Base-by-base conservation (phyloP, 2,113 vertebrate genomes). In the Dipodomys spectabilis region DNA sequence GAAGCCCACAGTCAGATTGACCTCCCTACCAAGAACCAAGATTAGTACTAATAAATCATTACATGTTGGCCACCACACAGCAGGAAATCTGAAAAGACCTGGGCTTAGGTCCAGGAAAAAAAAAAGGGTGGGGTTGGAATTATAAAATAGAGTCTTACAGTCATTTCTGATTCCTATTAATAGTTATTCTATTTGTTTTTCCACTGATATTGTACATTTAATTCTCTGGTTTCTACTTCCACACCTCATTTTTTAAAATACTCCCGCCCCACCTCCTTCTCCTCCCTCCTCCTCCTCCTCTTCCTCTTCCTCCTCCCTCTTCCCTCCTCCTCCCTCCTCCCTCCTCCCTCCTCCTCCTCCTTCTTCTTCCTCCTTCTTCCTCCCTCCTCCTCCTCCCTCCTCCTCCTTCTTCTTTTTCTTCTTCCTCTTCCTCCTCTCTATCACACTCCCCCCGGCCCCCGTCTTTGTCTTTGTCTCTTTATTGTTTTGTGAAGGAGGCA, bases 401-500 rank as follows among this genome's bases (percentile, higher is more conserved):
- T 35, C 35, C 35, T 35, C 35, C 35, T 3, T 35, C 35, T 3
- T 35, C 35, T 3, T n/a, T 6, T 4, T 12, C 23, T 8, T 3
- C 5, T 22, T 3, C 11, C 1, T 3, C 12, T 7, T 25, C 0
- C 30, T 0, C 1, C 20, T 22, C 25, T 12, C 8, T 39, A 39
- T 39, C 39, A 39, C 39, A 5, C 39, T 39, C 35, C 35, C 35
- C 35, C 35, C n/a, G n/a, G n/a, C 0, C 39, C 39, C 39, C 39
- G 39, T 39, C 39, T 39, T 39, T 39, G 39, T 39, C 39, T 39
- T 39, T 39, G 5, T 9, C 2, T 5, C 20, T 20, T 12, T 28
- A 68, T 6, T 27, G 5, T 60, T 75, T 87, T 75, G 3, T 30
- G 25, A 20, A 5, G 0, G 1, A 90, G 2, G 4, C 2, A 27